Evolutionary conservation across 2,888 invertebrate genomes (phyloP), one percentile per base, ranked within the genome.

Genomic region (Andrena flavipes): DNA sequence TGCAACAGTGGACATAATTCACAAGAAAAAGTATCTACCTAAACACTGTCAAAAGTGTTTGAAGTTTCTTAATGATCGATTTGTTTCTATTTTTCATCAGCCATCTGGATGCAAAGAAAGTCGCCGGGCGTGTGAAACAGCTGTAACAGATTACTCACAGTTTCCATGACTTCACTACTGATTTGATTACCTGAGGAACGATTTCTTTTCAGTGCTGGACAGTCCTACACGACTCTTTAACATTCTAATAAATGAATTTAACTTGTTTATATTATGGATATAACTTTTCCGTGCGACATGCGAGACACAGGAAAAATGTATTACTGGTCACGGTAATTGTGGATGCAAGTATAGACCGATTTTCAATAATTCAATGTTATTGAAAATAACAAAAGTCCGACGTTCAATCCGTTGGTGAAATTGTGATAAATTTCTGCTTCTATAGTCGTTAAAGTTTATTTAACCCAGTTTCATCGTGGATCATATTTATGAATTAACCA

Each of bases 171-270:
- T 35, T 35, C 35, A 35, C 35, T 35, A 35, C 10, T 10, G 35
- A 35, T 35, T 35, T 35, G 10, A 35, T 35, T 13, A 10, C 10
- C 10, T 13, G 35, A 3, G 10, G 13, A 35, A 35, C 10, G 10
- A 35, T 35, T 42, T 42, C 42, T 42, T 42, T 42, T 42, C 13
- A 13, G 13, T 42, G 1, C 4, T 42, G 13, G 42, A 42, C 13
- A 42, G 4, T n/a, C n/a, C n/a, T 4, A 42, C 42, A 13, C 13
- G 13, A 4, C 70, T 51, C n/a, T 65, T 65, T 78, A 65, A 48
- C 65, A 78, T 42, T 51, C 2, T 20, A 26, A 62, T 79, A 75
- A 70, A 65, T 29, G 71, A 20, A 42, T 56, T 79, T 73, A 29
- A 49, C 42, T 64, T 63, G 59, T 54, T 73, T 79, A 26, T 35